Conservation (phyloP, 2,797 vertebrate species). For the Cottoperca gobio region DNA sequence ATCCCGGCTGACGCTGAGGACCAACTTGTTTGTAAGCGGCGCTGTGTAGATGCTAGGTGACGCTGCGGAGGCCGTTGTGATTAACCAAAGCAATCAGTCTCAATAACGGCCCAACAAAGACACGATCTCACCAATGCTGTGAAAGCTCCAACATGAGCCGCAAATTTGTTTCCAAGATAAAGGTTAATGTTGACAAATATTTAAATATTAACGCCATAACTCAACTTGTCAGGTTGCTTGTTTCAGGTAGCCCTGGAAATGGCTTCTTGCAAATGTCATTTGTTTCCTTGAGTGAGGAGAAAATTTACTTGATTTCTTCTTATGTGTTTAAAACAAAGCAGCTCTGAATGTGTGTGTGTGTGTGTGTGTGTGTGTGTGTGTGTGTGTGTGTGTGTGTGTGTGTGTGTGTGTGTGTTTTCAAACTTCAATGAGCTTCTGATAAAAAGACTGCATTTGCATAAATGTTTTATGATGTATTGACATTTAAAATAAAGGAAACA, state of each 20-base stretch:
- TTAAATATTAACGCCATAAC: conserved; percentile 85
- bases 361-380: conserved; percentile 10
- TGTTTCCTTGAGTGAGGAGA: conserved; percentile 71
- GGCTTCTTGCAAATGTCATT: conserved; percentile 74
- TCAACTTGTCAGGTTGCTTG: conserved; percentile 83
- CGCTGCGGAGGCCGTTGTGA: conserved; percentile 72
- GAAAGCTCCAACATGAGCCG: conserved; percentile 78
- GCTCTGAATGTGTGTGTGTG: conserved; percentile 26
- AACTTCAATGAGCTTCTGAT: conserved; percentile 29
- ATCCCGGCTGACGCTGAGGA: conserved; percentile 8
- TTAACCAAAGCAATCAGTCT: conserved; percentile 84
- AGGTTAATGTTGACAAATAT: conserved; percentile 89
- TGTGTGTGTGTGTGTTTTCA: no score
- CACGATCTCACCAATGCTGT: conserved; percentile 68
- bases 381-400: conserved; percentile 19
- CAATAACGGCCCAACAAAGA: conserved; percentile 85
- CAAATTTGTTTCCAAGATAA: conserved; percentile 84
- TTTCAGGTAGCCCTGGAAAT: conserved; percentile 80
- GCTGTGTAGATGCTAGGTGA: conserved; percentile 34
- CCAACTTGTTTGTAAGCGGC: conserved; percentile 21
- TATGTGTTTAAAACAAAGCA: conserved; percentile 69
- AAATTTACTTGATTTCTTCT: conserved; percentile 80
- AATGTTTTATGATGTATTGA: conserved; percentile 1
- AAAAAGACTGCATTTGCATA: conserved; percentile 4
- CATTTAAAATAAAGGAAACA: conserved; percentile 4